phyloP scores from a whole-genome alignment of 2,113 vertebrate genomes.

The Salvelinus namaycush region DNA sequence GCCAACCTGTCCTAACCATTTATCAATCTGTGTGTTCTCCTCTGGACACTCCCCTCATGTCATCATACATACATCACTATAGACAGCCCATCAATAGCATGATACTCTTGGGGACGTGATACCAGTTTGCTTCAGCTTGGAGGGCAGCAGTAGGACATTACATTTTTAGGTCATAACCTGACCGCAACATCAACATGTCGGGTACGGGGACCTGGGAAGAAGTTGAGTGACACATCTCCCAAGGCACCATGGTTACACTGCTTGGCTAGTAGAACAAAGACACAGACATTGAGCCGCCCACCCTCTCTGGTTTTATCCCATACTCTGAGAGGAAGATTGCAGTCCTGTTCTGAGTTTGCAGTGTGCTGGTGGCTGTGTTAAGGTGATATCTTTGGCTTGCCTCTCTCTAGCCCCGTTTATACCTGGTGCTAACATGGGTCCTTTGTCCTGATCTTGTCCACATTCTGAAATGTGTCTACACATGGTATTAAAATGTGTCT shows the following conservation, averaged over 20 bases:
- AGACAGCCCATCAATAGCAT: constrained; percentile 8
- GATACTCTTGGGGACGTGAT: not conserved
- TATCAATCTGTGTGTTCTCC: constrained; percentile 7
- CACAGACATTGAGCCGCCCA: not conserved
- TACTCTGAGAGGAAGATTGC: no score
- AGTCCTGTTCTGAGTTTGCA: not conserved
- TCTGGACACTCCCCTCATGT: not conserved
- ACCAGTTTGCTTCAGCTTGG: not conserved
- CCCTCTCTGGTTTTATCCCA: no score
- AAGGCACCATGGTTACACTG: constrained; percentile 39
- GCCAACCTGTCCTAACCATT: not conserved
- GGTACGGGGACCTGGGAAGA: constrained; percentile 5
- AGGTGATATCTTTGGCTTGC: not conserved
- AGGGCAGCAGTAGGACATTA: not conserved
- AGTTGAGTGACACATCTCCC: constrained; percentile 46
- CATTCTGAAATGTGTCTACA: no score
- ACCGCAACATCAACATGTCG: not conserved
- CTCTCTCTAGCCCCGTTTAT: not conserved
- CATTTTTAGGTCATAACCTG: not conserved
- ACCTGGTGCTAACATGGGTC: no score
- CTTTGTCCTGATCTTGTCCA: no score
- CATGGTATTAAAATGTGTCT: no score
- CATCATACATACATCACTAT: not conserved
- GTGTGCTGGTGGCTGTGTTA: not conserved
- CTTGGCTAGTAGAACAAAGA: constrained; percentile 36